phyloP scores from a whole-genome alignment of 2,113 vertebrate genomes.

The Ciconia boyciana region DNA sequence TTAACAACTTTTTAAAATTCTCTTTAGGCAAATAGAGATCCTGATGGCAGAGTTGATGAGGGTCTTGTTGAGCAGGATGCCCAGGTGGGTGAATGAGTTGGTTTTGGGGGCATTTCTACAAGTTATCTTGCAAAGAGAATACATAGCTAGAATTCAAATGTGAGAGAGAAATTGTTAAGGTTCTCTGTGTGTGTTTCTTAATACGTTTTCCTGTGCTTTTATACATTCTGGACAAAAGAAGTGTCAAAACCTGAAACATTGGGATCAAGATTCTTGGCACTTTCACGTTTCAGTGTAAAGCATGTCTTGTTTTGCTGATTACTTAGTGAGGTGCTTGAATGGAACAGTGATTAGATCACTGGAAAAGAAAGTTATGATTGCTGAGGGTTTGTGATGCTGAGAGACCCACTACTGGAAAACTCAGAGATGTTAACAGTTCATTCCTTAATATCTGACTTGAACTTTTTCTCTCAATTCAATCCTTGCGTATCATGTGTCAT shows the following conservation, averaged over 20 bases:
- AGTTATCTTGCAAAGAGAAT: background rate
- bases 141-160: background rate
- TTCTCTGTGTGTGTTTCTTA: background rate
- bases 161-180: background rate
- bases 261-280: background rate
- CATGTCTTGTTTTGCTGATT: background rate
- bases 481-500: background rate
- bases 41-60: conserved; percentile 75
- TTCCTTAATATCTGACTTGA: background rate
- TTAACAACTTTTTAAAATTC: background rate
- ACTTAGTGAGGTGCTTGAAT: background rate
- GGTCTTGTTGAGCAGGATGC: conserved; percentile 87
- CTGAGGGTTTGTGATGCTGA: background rate
- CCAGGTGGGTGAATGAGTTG: conserved; percentile 77
- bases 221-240: background rate
- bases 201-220: background rate
- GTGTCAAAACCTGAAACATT: background rate
- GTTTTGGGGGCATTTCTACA: background rate
- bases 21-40: conserved; percentile 83
- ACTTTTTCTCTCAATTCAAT: background rate
- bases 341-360: background rate
- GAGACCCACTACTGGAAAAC: background rate
- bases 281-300: accelerated
- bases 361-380: background rate
- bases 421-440: background rate